These are phyloP conservation scores for Alouatta palliata DNA, from an alignment of 2,113 vertebrate species.

Conservation along the genomic window DNA sequence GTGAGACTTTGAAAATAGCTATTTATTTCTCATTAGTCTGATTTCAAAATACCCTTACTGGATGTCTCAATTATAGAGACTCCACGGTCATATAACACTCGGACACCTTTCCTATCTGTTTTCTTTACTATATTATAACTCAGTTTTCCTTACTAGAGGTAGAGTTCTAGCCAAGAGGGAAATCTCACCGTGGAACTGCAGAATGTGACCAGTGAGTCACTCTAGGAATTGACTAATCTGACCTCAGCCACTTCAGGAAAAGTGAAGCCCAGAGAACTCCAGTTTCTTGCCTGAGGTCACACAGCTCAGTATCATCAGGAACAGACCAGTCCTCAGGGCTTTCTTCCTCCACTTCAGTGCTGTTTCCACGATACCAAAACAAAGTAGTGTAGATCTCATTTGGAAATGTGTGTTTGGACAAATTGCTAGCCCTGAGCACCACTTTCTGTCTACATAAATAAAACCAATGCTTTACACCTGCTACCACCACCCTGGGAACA, in stretches of 20 bases:
- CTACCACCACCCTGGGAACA: neutral
- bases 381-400: neutral
- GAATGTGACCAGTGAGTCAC: neutral
- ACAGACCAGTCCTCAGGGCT: neutral
- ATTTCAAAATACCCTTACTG: conserved; percentile 45
- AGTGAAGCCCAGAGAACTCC: neutral
- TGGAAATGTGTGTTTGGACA: conserved; percentile 11
- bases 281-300: neutral
- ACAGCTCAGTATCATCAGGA: neutral
- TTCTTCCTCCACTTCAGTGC: neutral
- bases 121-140: neutral
- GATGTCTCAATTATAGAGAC: conserved; percentile 53
- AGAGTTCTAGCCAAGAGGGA: neutral
- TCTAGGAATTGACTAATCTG: neutral
- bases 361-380: neutral
- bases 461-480: conserved; percentile 20
- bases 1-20: conserved; percentile 51
- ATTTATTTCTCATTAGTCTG: conserved; percentile 63
- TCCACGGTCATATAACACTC: conserved; percentile 5
- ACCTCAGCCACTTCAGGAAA: neutral
- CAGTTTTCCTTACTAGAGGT: neutral
- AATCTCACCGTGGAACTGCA: neutral
- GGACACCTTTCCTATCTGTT: neutral
- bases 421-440: conserved; percentile 12
- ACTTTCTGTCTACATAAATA: conserved; percentile 27